These are phyloP conservation scores for Rhabditoides inermis DNA, from an alignment of 2,888 invertebrate genomes.

Conservation along the genomic window DNA sequence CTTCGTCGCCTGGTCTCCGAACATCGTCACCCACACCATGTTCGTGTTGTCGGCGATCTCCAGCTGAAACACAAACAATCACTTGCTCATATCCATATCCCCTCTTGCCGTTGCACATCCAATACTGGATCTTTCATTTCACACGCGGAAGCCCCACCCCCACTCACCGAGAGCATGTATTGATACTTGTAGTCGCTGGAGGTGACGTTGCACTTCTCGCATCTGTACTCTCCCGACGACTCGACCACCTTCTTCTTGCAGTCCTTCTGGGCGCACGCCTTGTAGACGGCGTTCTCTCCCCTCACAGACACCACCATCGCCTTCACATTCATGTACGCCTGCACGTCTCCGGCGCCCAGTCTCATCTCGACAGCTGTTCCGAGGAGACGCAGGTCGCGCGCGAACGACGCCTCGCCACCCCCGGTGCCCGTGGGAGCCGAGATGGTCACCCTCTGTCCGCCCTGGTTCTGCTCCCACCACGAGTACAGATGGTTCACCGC, in stretches of 20 bases:
- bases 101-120: no score
- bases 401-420: no score
- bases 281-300: slow-evolving; percentile 77
- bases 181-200: slow-evolving; percentile 68
- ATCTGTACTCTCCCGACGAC: slow-evolving; percentile 78
- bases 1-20: slow-evolving; percentile 70
- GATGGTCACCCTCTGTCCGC: neutral
- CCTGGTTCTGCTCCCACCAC: slow-evolving; percentile 70
- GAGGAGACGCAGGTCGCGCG: slow-evolving; percentile 33
- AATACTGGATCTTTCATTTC: no score
- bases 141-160: no score
- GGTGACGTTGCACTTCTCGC: slow-evolving; percentile 85
- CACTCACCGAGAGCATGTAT: slow-evolving; percentile 23
- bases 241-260: slow-evolving; percentile 85
- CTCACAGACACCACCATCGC: slow-evolving; percentile 72
- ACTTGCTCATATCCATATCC: no score
- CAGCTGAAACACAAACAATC: slow-evolving; percentile 62
- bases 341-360: slow-evolving; percentile 53
- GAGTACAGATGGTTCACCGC: slow-evolving; percentile 73
- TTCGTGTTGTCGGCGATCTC: slow-evolving; percentile 79
- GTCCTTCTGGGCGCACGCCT: slow-evolving; percentile 75
- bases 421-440: neutral
- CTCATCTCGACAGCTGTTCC: slow-evolving; percentile 16
- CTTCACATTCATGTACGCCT: slow-evolving; percentile 66
- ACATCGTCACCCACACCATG: slow-evolving; percentile 81